Conservation (phyloP, 2,888 invertebrate genomes). For the Frankliniella intonsa region DNA sequence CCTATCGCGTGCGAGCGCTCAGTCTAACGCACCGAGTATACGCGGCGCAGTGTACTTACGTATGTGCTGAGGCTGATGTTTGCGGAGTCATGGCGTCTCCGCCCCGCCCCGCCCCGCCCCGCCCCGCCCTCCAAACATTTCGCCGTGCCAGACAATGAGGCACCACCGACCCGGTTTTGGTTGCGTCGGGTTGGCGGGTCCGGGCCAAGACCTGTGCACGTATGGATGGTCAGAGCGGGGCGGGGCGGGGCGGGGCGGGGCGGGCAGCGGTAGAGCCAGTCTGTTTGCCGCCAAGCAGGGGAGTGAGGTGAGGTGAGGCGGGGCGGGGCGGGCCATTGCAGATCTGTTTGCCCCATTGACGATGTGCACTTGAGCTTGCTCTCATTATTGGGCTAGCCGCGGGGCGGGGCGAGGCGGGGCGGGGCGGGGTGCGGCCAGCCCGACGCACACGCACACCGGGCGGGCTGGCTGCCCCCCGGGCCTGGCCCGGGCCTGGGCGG, state of each 20-base stretch:
- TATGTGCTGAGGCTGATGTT: too few relatives aligned
- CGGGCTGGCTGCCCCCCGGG: too few relatives aligned
- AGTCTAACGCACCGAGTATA: too few relatives aligned
- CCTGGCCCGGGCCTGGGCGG: too few relatives aligned
- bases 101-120: background rate
- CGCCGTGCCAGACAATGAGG: background rate
- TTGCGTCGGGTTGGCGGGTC: background rate
- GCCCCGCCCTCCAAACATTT: background rate
- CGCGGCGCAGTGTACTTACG: too few relatives aligned
- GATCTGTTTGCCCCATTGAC: background rate
- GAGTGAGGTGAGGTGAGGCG: background rate
- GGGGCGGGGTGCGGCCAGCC: too few relatives aligned
- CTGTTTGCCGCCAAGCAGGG: background rate
- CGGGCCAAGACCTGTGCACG: background rate
- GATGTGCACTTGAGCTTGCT: conserved; percentile 19
- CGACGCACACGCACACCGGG: too few relatives aligned
- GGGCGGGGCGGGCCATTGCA: too few relatives aligned
- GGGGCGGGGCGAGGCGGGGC: too few relatives aligned
- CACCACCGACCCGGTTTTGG: background rate
- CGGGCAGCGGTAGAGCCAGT: background rate
- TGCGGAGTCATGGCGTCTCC: too few relatives aligned
- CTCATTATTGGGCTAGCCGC: conserved; percentile 9
- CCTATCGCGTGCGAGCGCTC: too few relatives aligned
- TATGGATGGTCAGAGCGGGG: background rate
- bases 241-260: background rate